Evolutionary conservation across 2,888 invertebrate genomes (phyloP).

Genomic region (Epistrophe eligans): DNA sequence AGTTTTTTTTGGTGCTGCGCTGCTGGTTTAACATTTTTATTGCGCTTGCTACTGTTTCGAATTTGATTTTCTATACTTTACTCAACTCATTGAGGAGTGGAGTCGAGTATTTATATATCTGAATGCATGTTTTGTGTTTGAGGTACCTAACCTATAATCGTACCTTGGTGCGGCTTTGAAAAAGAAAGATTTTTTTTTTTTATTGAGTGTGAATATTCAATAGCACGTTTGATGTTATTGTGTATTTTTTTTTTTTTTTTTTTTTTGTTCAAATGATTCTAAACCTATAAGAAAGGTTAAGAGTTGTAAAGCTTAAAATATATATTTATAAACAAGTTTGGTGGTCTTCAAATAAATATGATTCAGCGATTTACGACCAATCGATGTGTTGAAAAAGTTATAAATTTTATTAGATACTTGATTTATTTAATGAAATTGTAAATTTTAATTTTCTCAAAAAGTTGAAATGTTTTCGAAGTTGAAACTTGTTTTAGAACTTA

Average conservation of each 20-base stretch:
- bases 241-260: not conserved
- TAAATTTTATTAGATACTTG: too few relatives aligned
- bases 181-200: not conserved
- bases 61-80: constrained; percentile 61
- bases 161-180: constrained; percentile 1
- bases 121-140: not conserved
- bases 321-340: too few relatives aligned
- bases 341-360: too few relatives aligned
- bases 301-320: too few relatives aligned
- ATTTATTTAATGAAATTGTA: too few relatives aligned
- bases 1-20: not conserved
- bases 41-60: constrained; percentile 62
- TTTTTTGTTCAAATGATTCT: too few relatives aligned
- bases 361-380: too few relatives aligned
- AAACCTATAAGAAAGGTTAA: too few relatives aligned
- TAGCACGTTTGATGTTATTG: not conserved
- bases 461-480: too few relatives aligned
- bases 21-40: constrained; percentile 59
- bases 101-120: not conserved
- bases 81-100: constrained; percentile 4
- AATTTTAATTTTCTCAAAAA: too few relatives aligned
- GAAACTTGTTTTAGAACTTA: too few relatives aligned
- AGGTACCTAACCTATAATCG: not conserved
- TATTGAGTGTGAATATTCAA: constrained; percentile 20
- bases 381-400: too few relatives aligned